Base-by-base conservation (phyloP, 2,113 vertebrate species). In the Mugil cephalus region DNA sequence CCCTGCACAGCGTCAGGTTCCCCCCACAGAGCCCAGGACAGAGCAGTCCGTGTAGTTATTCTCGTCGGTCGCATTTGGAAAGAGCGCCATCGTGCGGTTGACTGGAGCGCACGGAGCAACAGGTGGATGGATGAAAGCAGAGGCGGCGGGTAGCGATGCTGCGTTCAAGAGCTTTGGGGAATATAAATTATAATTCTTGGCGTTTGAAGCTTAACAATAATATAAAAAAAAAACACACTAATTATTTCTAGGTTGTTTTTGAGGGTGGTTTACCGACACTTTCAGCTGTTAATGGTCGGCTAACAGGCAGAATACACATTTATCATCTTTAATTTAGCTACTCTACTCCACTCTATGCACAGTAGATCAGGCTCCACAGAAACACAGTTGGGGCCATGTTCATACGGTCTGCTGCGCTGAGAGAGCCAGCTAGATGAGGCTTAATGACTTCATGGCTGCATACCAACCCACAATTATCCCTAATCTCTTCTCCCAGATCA, bases 81-180 rank as follows among this genome's bases (percentile, higher is more conserved):
- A 81, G 79, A 10, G 80, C 89, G 89, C 87, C 92, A 87, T 47
- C 92, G 63, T 74, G 88, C 54, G 90, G 89, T 17, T 1, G 15
- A 30, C 6, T 15, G 18, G 10, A 19, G 65, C 34, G 15, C 17
- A 1, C 1, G 0, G 10, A 7, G 52, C 90, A 90, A 92, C 91
- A 92, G 86, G 89, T 93, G 86, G 17, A 81, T 24, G n/a, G 53
- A 47, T 9, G 47, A 17, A 40, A 21, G 60, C 50, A 21, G 34
- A 38, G 60, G 5, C 24, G 24, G 24, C 24, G 24, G 24, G 36
- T 59, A 38, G 50, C 12, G 43, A 7, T 39, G 71, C n/a, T 45
- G 53, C 60, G 34, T 76, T 47, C 58, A 72, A 7, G 52, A 10
- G 6, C 21, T 15, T 4, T 69, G 36, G 7, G 51, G 54, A 68